Evolutionary conservation across 1,140 invertebrate genomes (phyloP).

Genomic region (Augochlora pura): DNA sequence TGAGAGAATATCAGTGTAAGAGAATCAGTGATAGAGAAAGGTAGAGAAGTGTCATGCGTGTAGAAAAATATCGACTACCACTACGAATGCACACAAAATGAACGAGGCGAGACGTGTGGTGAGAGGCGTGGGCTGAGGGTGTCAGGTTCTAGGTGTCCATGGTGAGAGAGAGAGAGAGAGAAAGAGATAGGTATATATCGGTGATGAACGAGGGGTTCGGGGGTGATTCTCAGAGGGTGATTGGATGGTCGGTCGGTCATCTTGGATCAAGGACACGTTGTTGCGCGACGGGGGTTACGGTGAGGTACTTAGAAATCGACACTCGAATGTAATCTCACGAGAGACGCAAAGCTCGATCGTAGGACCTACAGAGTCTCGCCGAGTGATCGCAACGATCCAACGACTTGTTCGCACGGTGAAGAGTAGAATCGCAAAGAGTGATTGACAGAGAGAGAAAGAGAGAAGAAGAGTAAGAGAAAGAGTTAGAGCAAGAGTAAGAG

Average conservation of each 20-base stretch:
- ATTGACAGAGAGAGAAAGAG: not conserved
- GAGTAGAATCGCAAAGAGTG: not conserved
- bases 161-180: not conserved
- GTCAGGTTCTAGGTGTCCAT: not conserved
- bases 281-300: slow-evolving; percentile 63
- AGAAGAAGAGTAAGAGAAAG: too few species aligned
- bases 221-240: slow-evolving; percentile 34
- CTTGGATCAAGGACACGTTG: slow-evolving; percentile 61
- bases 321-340: slow-evolving; percentile 55
- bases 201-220: not conserved
- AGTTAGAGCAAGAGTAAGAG: too few species aligned
- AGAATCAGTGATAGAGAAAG: too few species aligned
- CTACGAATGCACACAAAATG: slow-evolving; percentile 63
- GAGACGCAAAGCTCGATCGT: slow-evolving; percentile 50
- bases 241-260: slow-evolving; percentile 65
- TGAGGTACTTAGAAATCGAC: slow-evolving; percentile 57
- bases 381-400: slow-evolving; percentile 42
- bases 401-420: slow-evolving; percentile 9
- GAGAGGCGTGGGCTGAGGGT: slow-evolving; percentile 33
- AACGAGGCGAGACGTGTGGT: slow-evolving; percentile 65
- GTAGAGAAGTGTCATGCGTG: slow-evolving; percentile 34
- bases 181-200: too few species aligned
- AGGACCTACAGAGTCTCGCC: slow-evolving; percentile 42
- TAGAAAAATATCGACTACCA: slow-evolving; percentile 35
- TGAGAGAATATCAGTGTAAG: too few species aligned